Percentiles rank a stretch among this genome's conserved stretches.
phyloP scores from a whole-genome alignment of 30 jellyfish, hydroid and myxozoan species.

The Hydractinia echinata region DNA sequence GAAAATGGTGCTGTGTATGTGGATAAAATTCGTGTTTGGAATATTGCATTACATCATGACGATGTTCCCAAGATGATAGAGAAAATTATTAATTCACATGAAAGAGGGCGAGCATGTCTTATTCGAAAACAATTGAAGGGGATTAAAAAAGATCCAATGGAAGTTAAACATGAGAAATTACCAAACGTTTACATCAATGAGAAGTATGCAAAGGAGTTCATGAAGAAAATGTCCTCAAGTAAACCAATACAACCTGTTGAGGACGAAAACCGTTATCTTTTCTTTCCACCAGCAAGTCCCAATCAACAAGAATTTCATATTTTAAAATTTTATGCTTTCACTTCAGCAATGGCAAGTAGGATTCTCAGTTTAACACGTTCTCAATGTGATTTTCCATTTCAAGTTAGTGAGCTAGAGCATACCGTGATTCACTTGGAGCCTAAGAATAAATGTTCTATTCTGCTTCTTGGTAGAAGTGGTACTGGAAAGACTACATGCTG shows the following conservation, averaged over 20 bases:
- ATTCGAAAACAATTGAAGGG: conserved; percentile 34
- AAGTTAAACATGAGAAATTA: background rate
- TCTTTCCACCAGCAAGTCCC: conserved; percentile 82
- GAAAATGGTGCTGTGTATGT: conserved; percentile 43
- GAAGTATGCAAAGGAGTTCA: background rate
- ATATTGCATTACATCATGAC: conserved; percentile 48
- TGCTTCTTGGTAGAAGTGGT: conserved; percentile 91
- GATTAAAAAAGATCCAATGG: background rate
- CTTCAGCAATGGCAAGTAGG: conserved; percentile 59
- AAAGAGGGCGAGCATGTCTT: conserved; percentile 61
- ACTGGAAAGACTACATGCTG: conserved; percentile 98
- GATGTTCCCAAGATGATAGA: conserved; percentile 51
- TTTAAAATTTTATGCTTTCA: conserved; percentile 58
- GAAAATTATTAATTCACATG: conserved; percentile 42
- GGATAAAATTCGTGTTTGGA: conserved; percentile 74
- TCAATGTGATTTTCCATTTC: conserved; percentile 67
- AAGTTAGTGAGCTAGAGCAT: conserved; percentile 68
- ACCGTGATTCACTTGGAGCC: conserved; percentile 52
- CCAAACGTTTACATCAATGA: conserved; percentile 16
- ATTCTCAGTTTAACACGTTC: conserved; percentile 22
- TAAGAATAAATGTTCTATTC: conserved; percentile 35
- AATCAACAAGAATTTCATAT: conserved; percentile 56
- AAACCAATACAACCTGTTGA: conserved; percentile 23
- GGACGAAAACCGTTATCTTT: conserved; percentile 13
- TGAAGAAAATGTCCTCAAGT: background rate